phyloP scores from a whole-genome alignment of 2,888 invertebrate genomes.

The Mantis religiosa region DNA sequence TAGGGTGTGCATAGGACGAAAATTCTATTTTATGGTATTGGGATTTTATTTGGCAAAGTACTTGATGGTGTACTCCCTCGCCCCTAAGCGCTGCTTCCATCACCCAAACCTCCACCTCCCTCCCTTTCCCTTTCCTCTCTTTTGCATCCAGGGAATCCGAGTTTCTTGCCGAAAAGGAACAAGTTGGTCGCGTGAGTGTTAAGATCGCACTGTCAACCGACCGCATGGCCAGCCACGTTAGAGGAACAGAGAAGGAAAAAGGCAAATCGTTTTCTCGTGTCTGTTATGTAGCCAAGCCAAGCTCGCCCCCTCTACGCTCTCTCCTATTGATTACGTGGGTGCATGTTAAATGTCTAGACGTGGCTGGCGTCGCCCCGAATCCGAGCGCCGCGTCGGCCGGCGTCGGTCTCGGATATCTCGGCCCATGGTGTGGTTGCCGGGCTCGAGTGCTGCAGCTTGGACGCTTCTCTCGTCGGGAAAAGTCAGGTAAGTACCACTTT shows the following conservation, averaged over 20 bases:
- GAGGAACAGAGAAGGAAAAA: background rate
- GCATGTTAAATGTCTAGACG: conserved; percentile 18
- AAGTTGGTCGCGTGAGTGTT: background rate
- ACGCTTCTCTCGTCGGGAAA: background rate
- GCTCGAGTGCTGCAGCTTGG: background rate
- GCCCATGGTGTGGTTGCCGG: background rate
- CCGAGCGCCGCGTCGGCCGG: background rate
- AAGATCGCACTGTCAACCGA: background rate
- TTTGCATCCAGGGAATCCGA: background rate
- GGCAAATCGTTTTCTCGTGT: background rate
- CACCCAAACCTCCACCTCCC: background rate
- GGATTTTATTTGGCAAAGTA: background rate
- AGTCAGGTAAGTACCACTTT: background rate
- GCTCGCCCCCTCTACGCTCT: background rate
- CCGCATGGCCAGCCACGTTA: background rate
- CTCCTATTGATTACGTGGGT: conserved; percentile 24
- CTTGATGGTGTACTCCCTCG: background rate
- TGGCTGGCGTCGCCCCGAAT: background rate
- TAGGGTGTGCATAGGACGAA: too few relatives aligned
- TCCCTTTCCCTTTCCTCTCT: background rate
- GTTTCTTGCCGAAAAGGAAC: background rate
- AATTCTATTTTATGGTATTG: background rate
- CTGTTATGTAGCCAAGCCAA: background rate
- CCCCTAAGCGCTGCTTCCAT: background rate
- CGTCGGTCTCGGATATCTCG: background rate